Evolutionary conservation across 1,140 invertebrate species (phyloP), one percentile per base, ranked within the genome.

Genomic region (honey bee (Apis mellifera)): DNA sequence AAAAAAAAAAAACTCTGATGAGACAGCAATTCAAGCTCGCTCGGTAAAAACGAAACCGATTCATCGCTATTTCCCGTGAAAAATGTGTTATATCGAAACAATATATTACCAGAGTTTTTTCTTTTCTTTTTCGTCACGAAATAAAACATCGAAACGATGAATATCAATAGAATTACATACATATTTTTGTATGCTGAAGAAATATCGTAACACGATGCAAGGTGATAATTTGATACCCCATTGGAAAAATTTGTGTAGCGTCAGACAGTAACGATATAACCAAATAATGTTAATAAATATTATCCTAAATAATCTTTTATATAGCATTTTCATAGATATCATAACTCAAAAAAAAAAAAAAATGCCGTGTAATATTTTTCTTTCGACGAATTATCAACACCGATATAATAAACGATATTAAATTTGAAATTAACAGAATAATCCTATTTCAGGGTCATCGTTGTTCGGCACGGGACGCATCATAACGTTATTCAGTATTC

Each of bases 1-100:
- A n/a, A n/a, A n/a, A n/a, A n/a, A n/a, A n/a, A n/a, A 55, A 32
- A 68, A 77, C 21, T 55, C 64, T 57, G 64, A 77, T 48, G 55
- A 21, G 75, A 57, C 32, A 69, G 23, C 26, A 54, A 50, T 21
- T 52, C 54, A 59, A 23, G 75, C n/a, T 59, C 9, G n/a, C 19
- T 78, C 55, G 66, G 55, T 17, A 23, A 50, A 54, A 69, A 78
- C 65, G 65, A 59, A 55, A 78, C 65, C 32, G 75, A 48, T 55
- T 32, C 32, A 59, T 52, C 54, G 69, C 48, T 60, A 23, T 62
- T 60, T n/a, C 21, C 8, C 66, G 54, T 69, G 55, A 54, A 26
- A 75, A 42, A 13, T 50, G 48, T 32, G n/a, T 60, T n/a, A 19
- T 23, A 21, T 55, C 15, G 54, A 78, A 59, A 78, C 52, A 54